phyloP scores from a whole-genome alignment of 2,797 vertebrate species.

The Hydrolagus colliei region DNA sequence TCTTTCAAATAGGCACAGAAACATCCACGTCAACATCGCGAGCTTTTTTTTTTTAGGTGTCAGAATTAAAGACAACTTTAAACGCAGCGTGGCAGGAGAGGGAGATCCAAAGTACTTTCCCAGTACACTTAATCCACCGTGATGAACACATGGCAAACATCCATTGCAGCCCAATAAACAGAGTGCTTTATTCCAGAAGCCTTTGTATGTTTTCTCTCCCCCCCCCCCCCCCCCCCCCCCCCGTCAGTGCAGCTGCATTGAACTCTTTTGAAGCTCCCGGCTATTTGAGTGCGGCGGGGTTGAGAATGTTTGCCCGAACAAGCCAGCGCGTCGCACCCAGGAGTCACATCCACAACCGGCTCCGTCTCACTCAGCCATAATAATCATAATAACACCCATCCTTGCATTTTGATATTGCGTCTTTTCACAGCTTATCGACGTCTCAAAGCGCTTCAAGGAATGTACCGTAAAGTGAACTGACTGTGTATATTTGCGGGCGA shows the following conservation, averaged over 20 bases:
- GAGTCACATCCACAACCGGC: not conserved
- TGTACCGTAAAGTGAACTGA: no score
- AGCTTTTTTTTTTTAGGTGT: not conserved
- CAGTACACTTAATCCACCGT: slow-evolving; percentile 23
- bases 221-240: not conserved
- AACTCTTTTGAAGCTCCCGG: slow-evolving; percentile 22
- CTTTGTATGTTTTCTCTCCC: not conserved
- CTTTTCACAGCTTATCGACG: no score
- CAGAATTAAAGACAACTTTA: not conserved
- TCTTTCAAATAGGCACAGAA: not conserved
- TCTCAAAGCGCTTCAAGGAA: no score
- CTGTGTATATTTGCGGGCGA: no score
- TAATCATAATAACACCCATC: no score
- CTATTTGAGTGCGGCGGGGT: not conserved
- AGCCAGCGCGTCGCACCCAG: not conserved
- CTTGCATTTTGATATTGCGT: no score
- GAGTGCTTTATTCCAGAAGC: slow-evolving; percentile 20
- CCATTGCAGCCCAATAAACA: slow-evolving; percentile 21
- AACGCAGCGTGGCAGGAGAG: not conserved
- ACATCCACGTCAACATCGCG: not conserved
- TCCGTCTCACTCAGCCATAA: no score
- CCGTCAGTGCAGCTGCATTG: slow-evolving; percentile 12
- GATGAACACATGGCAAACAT: slow-evolving; percentile 26
- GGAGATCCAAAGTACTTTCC: not conserved
- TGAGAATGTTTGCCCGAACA: not conserved